These are phyloP conservation scores for Periphyllus acericola DNA, from an alignment of 2,888 invertebrate genomes.

Conservation along the genomic window DNA sequence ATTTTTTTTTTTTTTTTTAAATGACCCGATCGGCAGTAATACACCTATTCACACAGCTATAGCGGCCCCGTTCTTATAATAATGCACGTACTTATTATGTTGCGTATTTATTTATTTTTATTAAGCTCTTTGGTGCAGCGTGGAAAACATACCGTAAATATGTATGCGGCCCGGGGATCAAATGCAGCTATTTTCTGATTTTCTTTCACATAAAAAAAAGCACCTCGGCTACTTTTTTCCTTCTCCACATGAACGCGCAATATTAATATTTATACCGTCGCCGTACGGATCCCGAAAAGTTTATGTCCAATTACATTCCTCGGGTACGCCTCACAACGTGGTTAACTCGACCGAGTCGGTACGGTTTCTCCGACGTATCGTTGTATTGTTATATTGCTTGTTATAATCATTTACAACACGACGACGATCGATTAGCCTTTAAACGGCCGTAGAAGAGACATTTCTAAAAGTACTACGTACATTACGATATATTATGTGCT, in stretches of 20 bases:
- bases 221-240: not conserved
- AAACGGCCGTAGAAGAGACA: no score
- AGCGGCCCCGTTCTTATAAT: no score
- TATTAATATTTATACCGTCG: conserved; percentile 59
- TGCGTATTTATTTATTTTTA: conserved; percentile 30
- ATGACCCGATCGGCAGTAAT: no score
- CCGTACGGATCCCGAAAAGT: not conserved
- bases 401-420: no score
- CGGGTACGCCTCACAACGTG: not conserved
- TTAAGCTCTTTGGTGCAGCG: conserved; percentile 25
- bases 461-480: no score
- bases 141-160: not conserved
- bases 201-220: conserved; percentile 15
- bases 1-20: no score
- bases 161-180: not conserved
- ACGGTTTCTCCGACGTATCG: not conserved
- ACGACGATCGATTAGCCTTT: no score
- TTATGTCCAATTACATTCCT: conserved; percentile 58
- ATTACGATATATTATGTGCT: not conserved
- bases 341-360: conserved; percentile 9
- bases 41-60: no score
- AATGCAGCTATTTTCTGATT: conserved; percentile 22
- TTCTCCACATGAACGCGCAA: conserved; percentile 26
- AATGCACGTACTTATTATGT: no score
- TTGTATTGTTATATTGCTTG: no score